Conservation (phyloP, 2,888 invertebrate genomes). For the Heliconius aoede region DNA sequence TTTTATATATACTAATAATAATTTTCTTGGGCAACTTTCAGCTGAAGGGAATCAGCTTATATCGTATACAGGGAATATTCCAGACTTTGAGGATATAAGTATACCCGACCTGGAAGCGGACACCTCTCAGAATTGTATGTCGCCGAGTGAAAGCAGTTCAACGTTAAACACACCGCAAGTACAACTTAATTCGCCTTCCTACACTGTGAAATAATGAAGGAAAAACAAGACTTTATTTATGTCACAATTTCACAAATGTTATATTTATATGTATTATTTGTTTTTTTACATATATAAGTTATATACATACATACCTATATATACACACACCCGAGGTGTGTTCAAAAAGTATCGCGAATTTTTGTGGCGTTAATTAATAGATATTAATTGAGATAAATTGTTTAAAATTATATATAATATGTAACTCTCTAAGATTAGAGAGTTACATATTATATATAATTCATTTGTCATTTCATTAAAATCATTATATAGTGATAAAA, state of each 20-base stretch:
- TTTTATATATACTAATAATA: slow-evolving; percentile 37
- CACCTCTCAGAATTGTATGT: slow-evolving; percentile 62
- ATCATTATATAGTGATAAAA: background rate
- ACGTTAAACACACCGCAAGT: slow-evolving; percentile 76
- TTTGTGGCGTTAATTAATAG: too few species aligned
- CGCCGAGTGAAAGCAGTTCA: slow-evolving; percentile 60
- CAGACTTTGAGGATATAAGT: slow-evolving; percentile 80
- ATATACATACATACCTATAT: too few species aligned
- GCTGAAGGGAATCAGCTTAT: slow-evolving; percentile 83
- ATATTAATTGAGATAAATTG: too few species aligned
- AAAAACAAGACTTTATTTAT: background rate
- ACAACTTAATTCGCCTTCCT: slow-evolving; percentile 65
- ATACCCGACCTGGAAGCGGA: slow-evolving; percentile 73
- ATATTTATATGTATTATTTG: background rate
- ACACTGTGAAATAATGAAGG: slow-evolving; percentile 63
- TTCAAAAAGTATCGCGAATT: too few species aligned
- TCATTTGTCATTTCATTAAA: background rate
- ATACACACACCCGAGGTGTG: too few species aligned
- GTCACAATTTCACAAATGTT: background rate
- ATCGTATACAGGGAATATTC: slow-evolving; percentile 82
- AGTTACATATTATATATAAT: too few species aligned
- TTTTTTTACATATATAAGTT: too few species aligned
- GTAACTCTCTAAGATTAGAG: too few species aligned
- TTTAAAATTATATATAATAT: too few species aligned
- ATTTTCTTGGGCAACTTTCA: slow-evolving; percentile 67